These are phyloP conservation scores for Ptychoptera contaminata DNA, from an alignment of 2,888 invertebrate genomes.

Conservation along the genomic window DNA sequence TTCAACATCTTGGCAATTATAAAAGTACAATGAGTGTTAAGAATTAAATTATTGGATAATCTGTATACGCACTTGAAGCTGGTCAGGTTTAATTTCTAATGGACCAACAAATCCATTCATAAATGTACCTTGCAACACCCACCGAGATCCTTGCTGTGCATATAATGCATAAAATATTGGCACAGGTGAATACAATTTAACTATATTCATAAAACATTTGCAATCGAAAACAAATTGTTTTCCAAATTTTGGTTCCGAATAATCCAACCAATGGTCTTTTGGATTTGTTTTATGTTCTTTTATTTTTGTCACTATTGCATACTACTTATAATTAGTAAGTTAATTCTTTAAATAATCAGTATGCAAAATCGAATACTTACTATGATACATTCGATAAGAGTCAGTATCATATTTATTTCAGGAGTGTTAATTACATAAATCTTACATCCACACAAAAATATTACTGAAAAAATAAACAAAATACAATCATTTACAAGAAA, in stretches of 20 bases:
- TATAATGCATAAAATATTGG: conserved; percentile 89
- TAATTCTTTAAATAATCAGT: neutral
- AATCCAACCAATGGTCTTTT: conserved; percentile 73
- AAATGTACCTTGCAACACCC: conserved; percentile 81
- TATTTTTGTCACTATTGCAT: conserved; percentile 31
- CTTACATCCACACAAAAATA: too few species aligned
- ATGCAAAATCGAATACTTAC: conserved; percentile 32
- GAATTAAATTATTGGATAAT: too few species aligned
- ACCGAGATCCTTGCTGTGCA: conserved; percentile 85
- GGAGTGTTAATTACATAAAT: too few species aligned
- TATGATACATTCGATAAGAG: too few species aligned
- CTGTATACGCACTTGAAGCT: conserved; percentile 59
- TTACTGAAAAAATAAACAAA: too few species aligned
- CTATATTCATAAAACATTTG: conserved; percentile 57
- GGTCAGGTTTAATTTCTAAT: conserved; percentile 74
- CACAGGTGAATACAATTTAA: conserved; percentile 67
- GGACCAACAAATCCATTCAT: conserved; percentile 75
- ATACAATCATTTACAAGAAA: too few species aligned
- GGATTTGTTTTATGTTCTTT: conserved; percentile 31
- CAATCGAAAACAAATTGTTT: conserved; percentile 54
- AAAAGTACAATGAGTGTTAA: too few species aligned
- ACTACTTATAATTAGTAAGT: conserved; percentile 29
- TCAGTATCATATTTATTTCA: too few species aligned
- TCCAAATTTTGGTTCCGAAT: conserved; percentile 60
- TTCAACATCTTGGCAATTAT: too few species aligned